Percentiles rank a stretch among this genome's conserved stretches.
Conservation (phyloP, 2,113 vertebrate genomes). For the Mobula hypostoma region DNA sequence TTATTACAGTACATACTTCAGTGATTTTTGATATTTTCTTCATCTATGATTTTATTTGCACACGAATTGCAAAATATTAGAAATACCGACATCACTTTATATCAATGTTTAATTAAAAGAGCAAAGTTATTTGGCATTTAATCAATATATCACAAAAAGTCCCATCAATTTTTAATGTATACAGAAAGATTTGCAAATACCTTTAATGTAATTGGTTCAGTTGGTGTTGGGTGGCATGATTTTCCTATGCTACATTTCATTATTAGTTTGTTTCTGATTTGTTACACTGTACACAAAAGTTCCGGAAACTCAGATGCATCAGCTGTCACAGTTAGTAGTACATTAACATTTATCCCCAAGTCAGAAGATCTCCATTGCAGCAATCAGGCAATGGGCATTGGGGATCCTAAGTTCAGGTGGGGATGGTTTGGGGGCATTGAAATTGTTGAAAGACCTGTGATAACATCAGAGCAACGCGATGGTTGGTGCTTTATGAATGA, state of each 20-base stretch:
- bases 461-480: too few species aligned
- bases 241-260: neutral
- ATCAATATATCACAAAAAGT: conserved; percentile 25
- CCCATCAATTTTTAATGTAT: neutral
- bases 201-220: neutral
- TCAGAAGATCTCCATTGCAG: too few species aligned
- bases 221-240: neutral
- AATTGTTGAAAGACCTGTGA: too few species aligned
- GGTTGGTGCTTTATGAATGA: too few species aligned
- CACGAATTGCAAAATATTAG: neutral
- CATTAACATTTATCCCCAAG: too few species aligned
- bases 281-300: neutral
- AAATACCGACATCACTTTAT: neutral
- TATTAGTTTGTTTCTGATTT: neutral
- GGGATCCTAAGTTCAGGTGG: too few species aligned
- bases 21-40: neutral
- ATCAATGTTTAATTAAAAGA: conserved; percentile 34
- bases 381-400: too few species aligned
- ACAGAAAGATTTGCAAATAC: neutral
- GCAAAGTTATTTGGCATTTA: conserved; percentile 20
- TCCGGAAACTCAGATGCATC: neutral
- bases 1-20: neutral
- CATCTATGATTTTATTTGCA: neutral
- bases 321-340: too few species aligned
- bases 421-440: too few species aligned